These are phyloP conservation scores for Myrmecobius fasciatus DNA, from an alignment of 2,113 vertebrate species.

Conservation along the genomic window DNA sequence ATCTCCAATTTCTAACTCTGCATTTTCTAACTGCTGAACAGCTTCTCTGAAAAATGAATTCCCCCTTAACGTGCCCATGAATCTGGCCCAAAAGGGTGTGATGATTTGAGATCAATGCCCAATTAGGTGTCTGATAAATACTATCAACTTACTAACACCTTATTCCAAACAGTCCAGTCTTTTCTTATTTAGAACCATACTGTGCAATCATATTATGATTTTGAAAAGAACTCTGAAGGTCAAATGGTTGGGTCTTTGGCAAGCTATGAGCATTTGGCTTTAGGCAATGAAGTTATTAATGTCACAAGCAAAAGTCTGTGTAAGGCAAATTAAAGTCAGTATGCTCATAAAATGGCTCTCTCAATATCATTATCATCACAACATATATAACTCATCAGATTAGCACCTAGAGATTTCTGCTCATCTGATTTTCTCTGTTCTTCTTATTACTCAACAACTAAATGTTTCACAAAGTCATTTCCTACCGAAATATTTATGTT, in stretches of 20 bases:
- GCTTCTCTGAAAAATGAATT: not conserved
- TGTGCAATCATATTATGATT: not conserved
- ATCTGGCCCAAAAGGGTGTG: not conserved
- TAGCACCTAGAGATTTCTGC: conserved; percentile 75
- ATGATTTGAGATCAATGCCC: not conserved
- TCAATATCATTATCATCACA: conserved; percentile 62
- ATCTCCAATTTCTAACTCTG: not conserved
- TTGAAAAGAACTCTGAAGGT: not conserved
- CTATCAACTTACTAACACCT: not conserved
- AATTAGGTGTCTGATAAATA: rapidly evolving
- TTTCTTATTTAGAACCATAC: not conserved
- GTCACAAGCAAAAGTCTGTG: rapidly evolving
- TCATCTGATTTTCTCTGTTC: conserved; percentile 74
- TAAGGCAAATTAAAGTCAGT: not conserved
- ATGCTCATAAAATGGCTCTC: conserved; percentile 61
- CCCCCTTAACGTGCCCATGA: not conserved
- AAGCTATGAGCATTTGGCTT: not conserved
- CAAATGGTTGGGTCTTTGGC: not conserved
- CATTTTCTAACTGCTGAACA: not conserved
- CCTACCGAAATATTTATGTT: conserved; percentile 81
- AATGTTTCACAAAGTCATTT: conserved; percentile 82
- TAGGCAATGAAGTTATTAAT: not conserved
- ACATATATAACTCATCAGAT: conserved; percentile 62
- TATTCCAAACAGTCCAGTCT: not conserved
- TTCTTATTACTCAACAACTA: conserved; percentile 80